These are phyloP conservation scores for Saccostrea cuccullata DNA, from an alignment of 1,140 invertebrate genomes.

Conservation along the genomic window DNA sequence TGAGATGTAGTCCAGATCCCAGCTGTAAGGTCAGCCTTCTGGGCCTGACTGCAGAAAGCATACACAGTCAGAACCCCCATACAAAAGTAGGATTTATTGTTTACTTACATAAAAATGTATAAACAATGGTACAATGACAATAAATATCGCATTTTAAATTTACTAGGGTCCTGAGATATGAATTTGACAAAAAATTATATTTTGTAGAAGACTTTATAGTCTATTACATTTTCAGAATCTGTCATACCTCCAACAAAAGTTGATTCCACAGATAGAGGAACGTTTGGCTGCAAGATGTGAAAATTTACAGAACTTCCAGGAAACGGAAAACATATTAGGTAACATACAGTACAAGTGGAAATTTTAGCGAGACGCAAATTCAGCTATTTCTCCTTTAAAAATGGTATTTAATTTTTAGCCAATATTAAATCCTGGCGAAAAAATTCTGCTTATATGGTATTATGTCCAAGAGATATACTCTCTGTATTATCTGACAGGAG, in stretches of 20 bases:
- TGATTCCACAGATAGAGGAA: conserved; percentile 72
- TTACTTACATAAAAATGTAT: background rate
- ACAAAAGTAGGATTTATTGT: conserved; percentile 62
- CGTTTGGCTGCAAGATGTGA: conserved; percentile 71
- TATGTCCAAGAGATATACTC: too few species aligned
- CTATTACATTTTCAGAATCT: conserved; percentile 61
- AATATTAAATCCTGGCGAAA: too few species aligned
- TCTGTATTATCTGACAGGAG: too few species aligned
- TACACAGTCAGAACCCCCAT: conserved; percentile 67
- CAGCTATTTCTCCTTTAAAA: too few species aligned
- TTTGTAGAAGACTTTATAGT: too few species aligned
- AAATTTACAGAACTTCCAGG: conserved; percentile 64
- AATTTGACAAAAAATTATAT: too few species aligned
- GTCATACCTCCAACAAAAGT: conserved; percentile 67
- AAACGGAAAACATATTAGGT: conserved; percentile 61
- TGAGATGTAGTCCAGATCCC: conserved; percentile 69
- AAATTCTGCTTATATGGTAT: too few species aligned
- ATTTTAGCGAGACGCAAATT: too few species aligned
- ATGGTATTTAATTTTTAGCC: too few species aligned
- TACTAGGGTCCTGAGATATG: too few species aligned
- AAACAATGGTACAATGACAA: background rate
- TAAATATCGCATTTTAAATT: too few species aligned
- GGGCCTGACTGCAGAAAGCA: conserved; percentile 65
- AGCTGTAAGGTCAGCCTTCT: conserved; percentile 66
- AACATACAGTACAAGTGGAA: background rate